Base-by-base conservation (phyloP, 2,113 vertebrate genomes). In the Micromys minutus region DNA sequence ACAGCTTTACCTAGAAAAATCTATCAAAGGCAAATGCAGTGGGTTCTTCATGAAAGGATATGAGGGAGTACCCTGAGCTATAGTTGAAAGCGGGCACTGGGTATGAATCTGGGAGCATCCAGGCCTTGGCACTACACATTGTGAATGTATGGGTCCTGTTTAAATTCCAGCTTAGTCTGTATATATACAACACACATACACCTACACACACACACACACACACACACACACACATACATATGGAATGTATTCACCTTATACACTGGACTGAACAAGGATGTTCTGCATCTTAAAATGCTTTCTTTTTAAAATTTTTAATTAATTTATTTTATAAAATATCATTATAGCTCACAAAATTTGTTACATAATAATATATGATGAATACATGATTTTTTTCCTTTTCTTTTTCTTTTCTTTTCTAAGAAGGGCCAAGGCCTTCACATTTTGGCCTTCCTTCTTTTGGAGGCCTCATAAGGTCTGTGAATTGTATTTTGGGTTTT, bases 271-370 rank as follows among this genome's bases (percentile, higher is more conserved):
- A 24, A 22, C 21, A 9, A 57, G 22, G 80, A 47, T 90, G n/a
- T 47, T 95, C 91, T 94, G 74, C 15, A 61, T 83, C 89, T 89
- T 10, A 39, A 76, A 77, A 55, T 74, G 34, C 42, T 65, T 93
- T 91, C 31, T 89, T 57, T 72, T 29, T n/a, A n/a, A n/a, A n/a
- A n/a, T n/a, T n/a, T n/a, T n/a, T n/a, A n/a, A n/a, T n/a, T n/a
- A n/a, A n/a, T n/a, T n/a, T n/a, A n/a, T n/a, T n/a, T n/a, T n/a
- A n/a, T n/a, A n/a, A n/a, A n/a, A n/a, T n/a, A n/a, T n/a, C n/a
- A n/a, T n/a, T n/a, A n/a, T n/a, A n/a, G n/a, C n/a, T n/a, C n/a
- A n/a, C n/a, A n/a, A n/a, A n/a, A n/a, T n/a, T n/a, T n/a, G n/a
- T n/a, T n/a, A n/a, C n/a, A n/a, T n/a, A n/a, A n/a, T n/a, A n/a